A percentile compares a stretch with the other conserved stretches of the same genome.
Evolutionary conservation across 2,888 invertebrate species (phyloP).

Genomic region (Strigamia maritima): DNA sequence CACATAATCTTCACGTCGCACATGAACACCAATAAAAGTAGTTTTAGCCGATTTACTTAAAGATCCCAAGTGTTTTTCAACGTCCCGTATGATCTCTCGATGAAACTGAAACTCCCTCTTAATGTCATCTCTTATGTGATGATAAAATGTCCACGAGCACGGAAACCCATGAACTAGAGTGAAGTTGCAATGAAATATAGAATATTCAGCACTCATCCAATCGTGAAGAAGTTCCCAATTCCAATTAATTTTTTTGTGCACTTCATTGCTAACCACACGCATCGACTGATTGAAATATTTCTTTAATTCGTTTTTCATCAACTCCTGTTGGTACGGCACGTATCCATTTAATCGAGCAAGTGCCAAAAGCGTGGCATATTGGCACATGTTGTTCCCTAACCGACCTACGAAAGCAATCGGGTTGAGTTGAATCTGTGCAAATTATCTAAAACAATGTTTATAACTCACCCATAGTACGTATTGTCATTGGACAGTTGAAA

Average conservation of each 20-base stretch:
- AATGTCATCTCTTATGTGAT: conserved; percentile 32
- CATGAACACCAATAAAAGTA: conserved; percentile 43
- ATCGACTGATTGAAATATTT: conserved; percentile 33
- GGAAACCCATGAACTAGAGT: conserved; percentile 23
- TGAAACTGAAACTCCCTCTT: conserved; percentile 35
- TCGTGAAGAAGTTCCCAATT: background rate
- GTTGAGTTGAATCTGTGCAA: too few relatives aligned
- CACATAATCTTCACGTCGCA: conserved; percentile 42
- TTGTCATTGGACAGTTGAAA: too few relatives aligned
- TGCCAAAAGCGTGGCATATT: conserved; percentile 42
- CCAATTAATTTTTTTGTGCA: background rate
- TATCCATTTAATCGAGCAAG: conserved; percentile 25
- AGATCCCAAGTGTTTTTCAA: background rate
- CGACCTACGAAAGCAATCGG: too few relatives aligned
- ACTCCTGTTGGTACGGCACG: background rate
- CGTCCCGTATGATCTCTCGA: background rate
- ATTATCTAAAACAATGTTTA: too few relatives aligned
- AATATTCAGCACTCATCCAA: conserved; percentile 25
- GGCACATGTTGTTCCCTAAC: too few relatives aligned
- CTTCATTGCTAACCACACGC: background rate
- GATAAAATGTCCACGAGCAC: conserved; percentile 38
- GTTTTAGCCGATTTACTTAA: too few relatives aligned
- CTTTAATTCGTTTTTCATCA: background rate
- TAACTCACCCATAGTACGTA: too few relatives aligned
- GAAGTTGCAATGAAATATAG: background rate